Conservation (phyloP, 2,888 invertebrate species). For the Saturnia japonica region DNA sequence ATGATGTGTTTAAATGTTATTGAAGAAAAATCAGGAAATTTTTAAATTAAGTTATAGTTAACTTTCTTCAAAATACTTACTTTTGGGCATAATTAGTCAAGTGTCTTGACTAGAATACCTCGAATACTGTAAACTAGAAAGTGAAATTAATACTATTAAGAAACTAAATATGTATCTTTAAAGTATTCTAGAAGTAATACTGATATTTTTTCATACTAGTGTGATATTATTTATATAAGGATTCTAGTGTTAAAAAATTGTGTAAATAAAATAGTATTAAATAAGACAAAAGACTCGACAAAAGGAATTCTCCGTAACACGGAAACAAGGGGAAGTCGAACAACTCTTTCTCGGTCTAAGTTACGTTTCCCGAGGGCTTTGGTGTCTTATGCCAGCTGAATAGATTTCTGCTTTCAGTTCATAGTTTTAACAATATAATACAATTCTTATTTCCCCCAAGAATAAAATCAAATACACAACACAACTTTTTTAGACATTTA, state of each 20-base stretch:
- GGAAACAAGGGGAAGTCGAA: constrained; percentile 13
- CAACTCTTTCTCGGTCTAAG: constrained; percentile 14
- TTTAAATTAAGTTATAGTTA: neutral
- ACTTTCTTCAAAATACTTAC: neutral
- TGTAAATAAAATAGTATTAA: constrained; percentile 2
- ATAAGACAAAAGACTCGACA: constrained; percentile 8
- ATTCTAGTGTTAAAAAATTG: neutral
- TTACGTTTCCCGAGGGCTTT: constrained; percentile 8
- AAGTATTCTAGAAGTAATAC: too few species aligned
- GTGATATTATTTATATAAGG: too few species aligned
- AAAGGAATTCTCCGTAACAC: constrained; percentile 10
- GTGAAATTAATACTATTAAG: neutral
- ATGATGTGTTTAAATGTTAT: neutral
- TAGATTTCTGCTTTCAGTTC: constrained; percentile 12
- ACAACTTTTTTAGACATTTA: neutral
- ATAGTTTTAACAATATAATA: constrained; percentile 9
- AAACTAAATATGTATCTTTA: neutral
- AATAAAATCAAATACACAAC: neutral
- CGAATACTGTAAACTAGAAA: neutral
- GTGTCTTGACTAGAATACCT: neutral
- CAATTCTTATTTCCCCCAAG: neutral
- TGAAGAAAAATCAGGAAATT: neutral
- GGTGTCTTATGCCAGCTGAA: constrained; percentile 8
- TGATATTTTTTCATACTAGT: too few species aligned
- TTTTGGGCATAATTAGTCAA: neutral